Base-by-base conservation (phyloP, 2,113 vertebrate genomes). In the Rhabdomys dilectus region DNA sequence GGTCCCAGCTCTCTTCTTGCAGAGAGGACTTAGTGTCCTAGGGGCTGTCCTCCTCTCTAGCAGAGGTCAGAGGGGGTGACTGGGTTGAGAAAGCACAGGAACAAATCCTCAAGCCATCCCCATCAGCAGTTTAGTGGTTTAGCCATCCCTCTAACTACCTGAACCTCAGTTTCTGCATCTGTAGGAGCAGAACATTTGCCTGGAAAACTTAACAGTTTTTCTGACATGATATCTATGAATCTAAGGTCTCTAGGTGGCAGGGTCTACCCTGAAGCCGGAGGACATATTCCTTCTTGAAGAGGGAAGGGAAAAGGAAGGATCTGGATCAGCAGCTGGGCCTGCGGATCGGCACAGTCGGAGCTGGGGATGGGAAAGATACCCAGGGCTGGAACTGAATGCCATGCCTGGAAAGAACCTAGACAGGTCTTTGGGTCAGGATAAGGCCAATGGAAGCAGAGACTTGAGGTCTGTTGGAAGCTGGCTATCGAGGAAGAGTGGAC, bases 101-200 rank as follows among this genome's bases (percentile, higher is more conserved):
- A 87, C 15, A 42, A 36, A 13, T 75, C 62, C 68, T 26, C 0
- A n/a, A 36, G 98, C 98, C 97, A 97, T 97, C 98, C 98, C 42
- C 45, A 45, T 15, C 9, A 0, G 4, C 29, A 11, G 21, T 70
- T n/a, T 36, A 24, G 66, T 68, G 31, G 13, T 68, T 68, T 1
- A 31, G 1, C 58, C 12, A 24, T 16, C 2, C 21, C 85, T 56
- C 15, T 15, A 6, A 36, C 7, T 8, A 1, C 48, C 72, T 42
- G 26, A 64, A 19, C 58, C 34, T 64, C 81, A 19, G 21, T 39
- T 26, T 85, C 73, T 68, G 68, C 62, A 15, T n/a, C 29, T 88
- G 36, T 53, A 73, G 60, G 81, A 73, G 8, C 26, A 93, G 56
- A 60, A 3, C 48, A 26, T 82, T 78, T 78, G 73, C 66, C 77